Evolutionary conservation across 2,113 vertebrate species (phyloP).

Genomic region (Pitta sordida): DNA sequence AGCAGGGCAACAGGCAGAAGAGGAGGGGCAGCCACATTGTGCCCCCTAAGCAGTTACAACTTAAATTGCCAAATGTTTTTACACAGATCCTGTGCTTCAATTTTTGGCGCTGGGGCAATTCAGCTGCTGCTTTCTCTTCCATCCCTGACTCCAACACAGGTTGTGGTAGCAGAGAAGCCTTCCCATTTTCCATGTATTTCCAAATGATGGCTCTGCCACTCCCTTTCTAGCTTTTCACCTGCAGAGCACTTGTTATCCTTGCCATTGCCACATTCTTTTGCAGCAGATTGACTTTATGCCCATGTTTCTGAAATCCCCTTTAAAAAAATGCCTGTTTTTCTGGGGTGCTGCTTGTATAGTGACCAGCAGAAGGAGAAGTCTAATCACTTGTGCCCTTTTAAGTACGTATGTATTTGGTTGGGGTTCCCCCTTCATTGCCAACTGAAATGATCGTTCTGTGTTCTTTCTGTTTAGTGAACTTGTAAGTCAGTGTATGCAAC

Average conservation of each 20-base stretch:
- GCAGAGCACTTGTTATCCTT: background rate
- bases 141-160: fast-evolving
- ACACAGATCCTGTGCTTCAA: background rate
- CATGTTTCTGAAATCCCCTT: background rate
- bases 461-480: background rate
- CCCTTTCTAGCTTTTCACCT: background rate
- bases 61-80: background rate
- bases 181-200: fast-evolving
- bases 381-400: background rate
- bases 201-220: background rate
- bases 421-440: background rate
- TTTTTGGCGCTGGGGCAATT: background rate
- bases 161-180: fast-evolving
- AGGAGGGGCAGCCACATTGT: fast-evolving
- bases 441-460: background rate
- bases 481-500: background rate
- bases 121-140: background rate
- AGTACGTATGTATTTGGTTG: fast-evolving
- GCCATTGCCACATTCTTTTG: background rate
- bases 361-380: background rate
- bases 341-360: fast-evolving
- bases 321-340: fast-evolving
- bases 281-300: background rate
- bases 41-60: background rate
- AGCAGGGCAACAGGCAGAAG: background rate